phyloP scores from a whole-genome alignment of 1,140 invertebrate species.

The Polypedilum vanderplanki region DNA sequence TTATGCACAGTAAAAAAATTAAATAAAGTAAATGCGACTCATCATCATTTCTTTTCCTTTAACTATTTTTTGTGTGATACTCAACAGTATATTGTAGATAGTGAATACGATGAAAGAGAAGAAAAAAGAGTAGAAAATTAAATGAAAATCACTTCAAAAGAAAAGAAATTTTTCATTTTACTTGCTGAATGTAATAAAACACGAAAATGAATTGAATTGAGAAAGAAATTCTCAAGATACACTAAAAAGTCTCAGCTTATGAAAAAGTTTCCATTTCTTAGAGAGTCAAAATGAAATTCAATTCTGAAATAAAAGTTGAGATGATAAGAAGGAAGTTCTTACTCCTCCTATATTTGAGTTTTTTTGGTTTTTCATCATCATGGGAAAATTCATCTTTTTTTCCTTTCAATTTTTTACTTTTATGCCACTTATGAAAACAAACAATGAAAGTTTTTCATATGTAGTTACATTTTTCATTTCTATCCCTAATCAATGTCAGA shows the following conservation, averaged over 20 bases:
- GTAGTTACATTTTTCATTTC: too few relatives aligned
- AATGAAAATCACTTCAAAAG: slow-evolving; percentile 13
- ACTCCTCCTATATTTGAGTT: slow-evolving; percentile 3
- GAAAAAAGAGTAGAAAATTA: background rate
- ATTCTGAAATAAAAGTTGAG: background rate
- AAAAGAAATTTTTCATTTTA: slow-evolving; percentile 4
- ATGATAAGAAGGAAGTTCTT: background rate
- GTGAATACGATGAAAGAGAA: background rate
- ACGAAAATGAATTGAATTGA: background rate
- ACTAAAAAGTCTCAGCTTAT: slow-evolving; percentile 5
- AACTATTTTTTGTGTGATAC: background rate
- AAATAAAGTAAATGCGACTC: background rate
- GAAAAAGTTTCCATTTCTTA: background rate
- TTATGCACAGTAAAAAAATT: background rate
- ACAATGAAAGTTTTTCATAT: too few relatives aligned
- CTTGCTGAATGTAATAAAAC: slow-evolving; percentile 13
- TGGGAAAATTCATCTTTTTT: background rate
- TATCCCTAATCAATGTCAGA: too few relatives aligned
- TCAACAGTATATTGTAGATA: background rate
- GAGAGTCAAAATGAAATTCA: background rate
- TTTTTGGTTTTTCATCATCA: background rate
- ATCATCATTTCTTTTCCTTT: background rate
- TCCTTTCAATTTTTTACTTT: too few relatives aligned
- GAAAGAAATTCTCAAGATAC: background rate
- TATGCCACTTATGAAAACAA: too few relatives aligned